Evolutionary conservation across 1,140 invertebrate genomes (phyloP).

Genomic region (Harlomillsia oculata): DNA sequence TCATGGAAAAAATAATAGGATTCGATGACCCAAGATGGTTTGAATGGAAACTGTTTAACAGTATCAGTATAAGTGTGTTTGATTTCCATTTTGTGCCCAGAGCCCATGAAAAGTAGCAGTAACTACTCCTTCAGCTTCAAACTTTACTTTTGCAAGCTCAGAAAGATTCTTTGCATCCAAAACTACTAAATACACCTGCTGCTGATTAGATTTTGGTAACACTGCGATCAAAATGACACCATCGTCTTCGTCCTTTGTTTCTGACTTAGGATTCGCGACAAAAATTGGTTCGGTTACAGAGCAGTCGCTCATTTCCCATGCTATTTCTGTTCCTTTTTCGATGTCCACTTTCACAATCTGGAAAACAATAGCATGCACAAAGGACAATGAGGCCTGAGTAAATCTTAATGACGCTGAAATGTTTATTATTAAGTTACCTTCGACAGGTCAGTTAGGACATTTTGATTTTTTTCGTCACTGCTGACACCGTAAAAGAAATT

Average conservation of each 20-base stretch:
- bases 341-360: constrained; percentile 23
- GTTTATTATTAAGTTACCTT: not conserved
- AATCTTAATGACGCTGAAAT: too few species aligned
- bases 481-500: constrained; percentile 38
- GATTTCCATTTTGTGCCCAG: constrained; percentile 16
- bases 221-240: constrained; percentile 40
- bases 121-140: constrained; percentile 36
- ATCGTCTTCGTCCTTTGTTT: constrained; percentile 39
- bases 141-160: constrained; percentile 37
- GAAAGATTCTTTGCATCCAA: constrained; percentile 39
- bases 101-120: constrained; percentile 38
- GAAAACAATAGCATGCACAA: not conserved
- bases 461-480: not conserved
- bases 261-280: constrained; percentile 15
- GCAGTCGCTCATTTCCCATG: not conserved
- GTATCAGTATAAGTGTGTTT: constrained; percentile 18
- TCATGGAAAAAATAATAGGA: too few species aligned
- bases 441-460: not conserved
- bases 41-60: not conserved
- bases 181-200: constrained; percentile 37
- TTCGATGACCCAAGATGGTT: too few species aligned
- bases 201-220: constrained; percentile 34
- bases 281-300: constrained; percentile 24
- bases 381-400: too few species aligned
- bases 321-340: constrained; percentile 3